Base-by-base conservation (phyloP, 2,113 vertebrate genomes). In the Vicugna pacos region DNA sequence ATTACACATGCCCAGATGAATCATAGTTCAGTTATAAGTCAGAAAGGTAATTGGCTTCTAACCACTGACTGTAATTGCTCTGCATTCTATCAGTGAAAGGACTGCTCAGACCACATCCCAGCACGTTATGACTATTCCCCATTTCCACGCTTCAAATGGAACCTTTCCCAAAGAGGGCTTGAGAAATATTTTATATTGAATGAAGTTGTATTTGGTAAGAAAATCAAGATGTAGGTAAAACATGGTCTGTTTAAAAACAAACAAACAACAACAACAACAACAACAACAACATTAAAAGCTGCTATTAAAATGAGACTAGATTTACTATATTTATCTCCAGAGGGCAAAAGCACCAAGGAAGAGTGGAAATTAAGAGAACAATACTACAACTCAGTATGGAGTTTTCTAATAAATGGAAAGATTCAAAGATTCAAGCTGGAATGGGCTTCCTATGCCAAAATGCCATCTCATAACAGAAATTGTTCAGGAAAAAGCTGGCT, bases 241-340 rank as follows among this genome's bases (percentile, higher is more conserved):
- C n/a, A 67, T 8, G 8, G 17, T 87, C n/a, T 50, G 46, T 14
- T 77, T 70, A 30, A 62, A 62, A 62, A 82, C 42, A 28, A 80
- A 80, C 35, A 35, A 35, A 35, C 35, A 35, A 35, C 26, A 20
- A 46, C 46, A 62, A 82, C 60, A 62, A 82, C 60, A 16, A 80
- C 58, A 89, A 64, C 64, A n/a, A 30, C 46, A 73, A 86, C 19
- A 82, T 14, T 19, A 11, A 94, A 91, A 77, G 54, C 50, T 69
- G 13, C 3, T 67, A 79, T 92, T 89, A 79, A 93, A 90, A 80
- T 83, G 50, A 95, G n/a, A 92, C 12, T 64, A 94, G 28, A 65
- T 30, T 91, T 85, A 73, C 26, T 42, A 38, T 54, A 96, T 95
- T 80, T 80, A 56, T 96, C 76, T 64, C n/a, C 3, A 91, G 16